phyloP scores from a whole-genome alignment of 2,888 invertebrate genomes.

The Phalera bucephala region DNA sequence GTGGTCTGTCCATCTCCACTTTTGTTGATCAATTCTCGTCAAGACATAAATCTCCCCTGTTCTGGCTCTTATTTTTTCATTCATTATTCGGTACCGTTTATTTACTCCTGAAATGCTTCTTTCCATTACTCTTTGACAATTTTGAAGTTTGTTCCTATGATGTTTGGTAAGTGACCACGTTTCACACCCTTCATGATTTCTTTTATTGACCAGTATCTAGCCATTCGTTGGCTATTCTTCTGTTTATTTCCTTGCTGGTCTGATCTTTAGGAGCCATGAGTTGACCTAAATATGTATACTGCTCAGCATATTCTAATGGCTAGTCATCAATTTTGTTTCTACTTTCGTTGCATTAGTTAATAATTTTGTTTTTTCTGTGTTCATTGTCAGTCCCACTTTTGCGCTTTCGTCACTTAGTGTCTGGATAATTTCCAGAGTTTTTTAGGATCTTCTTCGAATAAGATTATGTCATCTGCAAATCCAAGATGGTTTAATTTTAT shows the following conservation, averaged over 20 bases:
- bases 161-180: conserved; percentile 15
- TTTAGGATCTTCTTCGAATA: not conserved
- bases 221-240: conserved; percentile 18
- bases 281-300: not conserved
- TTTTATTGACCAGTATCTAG: conserved; percentile 18
- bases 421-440: not conserved
- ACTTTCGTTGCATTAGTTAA: not conserved
- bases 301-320: conserved; percentile 1
- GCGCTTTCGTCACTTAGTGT: not conserved
- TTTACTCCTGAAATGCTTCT: conserved; percentile 7
- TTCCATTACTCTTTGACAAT: conserved; percentile 9
- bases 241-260: conserved; percentile 9
- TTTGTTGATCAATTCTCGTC: too few species aligned
- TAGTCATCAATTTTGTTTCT: conserved; percentile 1
- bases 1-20: too few species aligned
- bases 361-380: too few species aligned
- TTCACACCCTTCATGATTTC: conserved; percentile 21
- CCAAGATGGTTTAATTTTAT: conserved; percentile 1
- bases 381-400: not conserved
- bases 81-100: conserved; percentile 2
- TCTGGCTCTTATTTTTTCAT: conserved; percentile 1
- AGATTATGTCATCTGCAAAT: conserved; percentile 2
- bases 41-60: too few species aligned
- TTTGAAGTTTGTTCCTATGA: conserved; percentile 3
- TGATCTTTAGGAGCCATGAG: conserved; percentile 3